A percentile compares a stretch with the other conserved stretches of the same genome.
These are phyloP conservation scores for Oreotrochilus melanogaster DNA, from an alignment of 2,113 vertebrate species.

Conservation along the genomic window DNA sequence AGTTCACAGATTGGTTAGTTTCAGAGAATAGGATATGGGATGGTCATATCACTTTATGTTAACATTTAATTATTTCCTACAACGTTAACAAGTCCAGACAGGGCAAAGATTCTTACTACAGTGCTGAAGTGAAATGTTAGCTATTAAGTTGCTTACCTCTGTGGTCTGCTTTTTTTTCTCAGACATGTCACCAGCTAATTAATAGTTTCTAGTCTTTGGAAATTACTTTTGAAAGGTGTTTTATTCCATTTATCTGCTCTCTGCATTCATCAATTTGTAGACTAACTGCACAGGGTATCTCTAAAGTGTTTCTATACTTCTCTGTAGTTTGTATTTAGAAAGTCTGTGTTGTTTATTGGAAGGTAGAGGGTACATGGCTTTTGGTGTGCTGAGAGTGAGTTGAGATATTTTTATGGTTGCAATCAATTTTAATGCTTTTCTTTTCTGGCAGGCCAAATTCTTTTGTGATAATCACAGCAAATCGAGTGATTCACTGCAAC, in stretches of 20 bases:
- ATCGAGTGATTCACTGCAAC: slow-evolving; percentile 94
- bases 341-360: not conserved
- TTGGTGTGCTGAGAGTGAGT: not conserved
- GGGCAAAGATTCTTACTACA: not conserved
- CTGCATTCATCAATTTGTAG: not conserved
- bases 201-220: not conserved
- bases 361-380: not conserved
- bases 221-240: not conserved
- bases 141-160: slow-evolving; percentile 28
- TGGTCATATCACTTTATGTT: not conserved
- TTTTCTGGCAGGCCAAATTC: slow-evolving; percentile 86
- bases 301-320: not conserved
- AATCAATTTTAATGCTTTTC: not conserved
- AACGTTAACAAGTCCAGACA: not conserved
- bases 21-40: not conserved
- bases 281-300: not conserved
- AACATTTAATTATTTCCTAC: slow-evolving; percentile 25
- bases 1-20: not conserved
- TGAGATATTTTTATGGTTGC: not conserved
- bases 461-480: slow-evolving; percentile 94
- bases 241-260: not conserved
- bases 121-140: slow-evolving; percentile 27
- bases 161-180: not conserved
- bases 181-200: not conserved
- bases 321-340: not conserved